Percentiles rank a stretch among this genome's conserved stretches.
These are phyloP conservation scores for Trialeurodes vaporariorum DNA, from an alignment of 1,140 invertebrate species.

Conservation along the genomic window DNA sequence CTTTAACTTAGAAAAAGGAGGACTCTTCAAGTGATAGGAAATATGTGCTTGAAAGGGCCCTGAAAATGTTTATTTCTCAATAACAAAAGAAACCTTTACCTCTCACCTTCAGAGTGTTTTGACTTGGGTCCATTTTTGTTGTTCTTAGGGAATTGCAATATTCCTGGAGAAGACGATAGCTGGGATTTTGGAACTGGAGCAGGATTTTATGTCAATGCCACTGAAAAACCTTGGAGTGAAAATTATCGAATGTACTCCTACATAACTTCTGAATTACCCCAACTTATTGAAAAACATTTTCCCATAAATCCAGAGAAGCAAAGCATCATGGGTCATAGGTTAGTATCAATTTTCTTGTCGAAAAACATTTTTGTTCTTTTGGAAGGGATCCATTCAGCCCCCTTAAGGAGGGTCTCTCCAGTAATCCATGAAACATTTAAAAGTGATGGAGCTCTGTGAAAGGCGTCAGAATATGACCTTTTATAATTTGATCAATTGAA, in stretches of 20 bases:
- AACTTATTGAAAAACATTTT: conserved; percentile 64
- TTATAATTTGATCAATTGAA: no score
- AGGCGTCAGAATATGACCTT: no score
- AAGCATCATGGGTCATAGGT: conserved; percentile 81
- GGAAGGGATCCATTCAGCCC: no score
- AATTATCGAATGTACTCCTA: conserved; percentile 97
- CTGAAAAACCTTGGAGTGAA: conserved; percentile 77
- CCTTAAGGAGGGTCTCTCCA: no score
- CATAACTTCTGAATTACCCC: conserved; percentile 77
- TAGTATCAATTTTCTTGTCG: no score
- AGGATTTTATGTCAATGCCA: conserved; percentile 93
- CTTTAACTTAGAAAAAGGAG: background rate
- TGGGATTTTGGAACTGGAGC: conserved; percentile 94
- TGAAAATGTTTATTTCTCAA: conserved; percentile 4
- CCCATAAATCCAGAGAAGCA: conserved; percentile 45
- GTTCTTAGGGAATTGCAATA: conserved; percentile 55
- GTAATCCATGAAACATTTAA: no score
- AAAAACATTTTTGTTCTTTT: no score
- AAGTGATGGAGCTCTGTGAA: no score
- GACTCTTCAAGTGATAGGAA: background rate
- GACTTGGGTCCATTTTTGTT: conserved; percentile 9
- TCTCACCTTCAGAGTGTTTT: background rate
- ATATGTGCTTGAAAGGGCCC: background rate
- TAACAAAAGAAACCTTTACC: background rate
- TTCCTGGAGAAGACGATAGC: conserved; percentile 77